Conservation (phyloP, 1,140 invertebrate species). For the Eumaeus atala region DNA sequence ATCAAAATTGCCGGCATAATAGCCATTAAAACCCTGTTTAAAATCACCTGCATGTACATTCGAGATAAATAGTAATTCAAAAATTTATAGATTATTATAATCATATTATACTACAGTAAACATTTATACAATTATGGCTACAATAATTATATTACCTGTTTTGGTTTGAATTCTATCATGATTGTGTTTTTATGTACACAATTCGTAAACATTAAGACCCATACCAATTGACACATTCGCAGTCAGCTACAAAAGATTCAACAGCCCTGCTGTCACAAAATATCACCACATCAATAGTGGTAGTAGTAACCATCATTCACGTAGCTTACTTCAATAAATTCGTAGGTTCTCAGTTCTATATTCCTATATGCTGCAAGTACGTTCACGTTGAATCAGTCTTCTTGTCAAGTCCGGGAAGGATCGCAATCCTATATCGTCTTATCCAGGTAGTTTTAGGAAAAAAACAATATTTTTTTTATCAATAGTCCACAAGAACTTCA, state of each 20-base stretch:
- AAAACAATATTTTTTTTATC: too few relatives aligned
- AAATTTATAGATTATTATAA: neutral
- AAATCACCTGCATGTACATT: neutral
- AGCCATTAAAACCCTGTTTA: too few relatives aligned
- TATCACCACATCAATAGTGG: too few relatives aligned
- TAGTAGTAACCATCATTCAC: neutral
- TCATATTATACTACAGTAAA: neutral
- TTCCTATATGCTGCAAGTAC: slow-evolving; percentile 9
- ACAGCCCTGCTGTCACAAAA: too few relatives aligned
- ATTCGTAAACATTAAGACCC: neutral
- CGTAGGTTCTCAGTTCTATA: slow-evolving; percentile 20
- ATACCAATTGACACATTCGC: neutral
- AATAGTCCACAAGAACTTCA: too few relatives aligned
- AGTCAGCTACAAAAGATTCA: neutral
- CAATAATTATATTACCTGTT: neutral
- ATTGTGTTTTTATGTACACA: neutral
- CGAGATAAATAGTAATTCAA: neutral
- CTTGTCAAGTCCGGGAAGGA: slow-evolving; percentile 3
- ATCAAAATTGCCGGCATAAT: too few relatives aligned
- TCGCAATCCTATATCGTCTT: neutral
- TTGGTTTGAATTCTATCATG: neutral
- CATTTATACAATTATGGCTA: neutral
- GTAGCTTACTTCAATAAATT: slow-evolving; percentile 39
- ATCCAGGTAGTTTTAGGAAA: neutral
- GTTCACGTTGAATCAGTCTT: slow-evolving; percentile 29